Conservation (phyloP, 2,888 invertebrate species). For the Craniophora ligustri region DNA sequence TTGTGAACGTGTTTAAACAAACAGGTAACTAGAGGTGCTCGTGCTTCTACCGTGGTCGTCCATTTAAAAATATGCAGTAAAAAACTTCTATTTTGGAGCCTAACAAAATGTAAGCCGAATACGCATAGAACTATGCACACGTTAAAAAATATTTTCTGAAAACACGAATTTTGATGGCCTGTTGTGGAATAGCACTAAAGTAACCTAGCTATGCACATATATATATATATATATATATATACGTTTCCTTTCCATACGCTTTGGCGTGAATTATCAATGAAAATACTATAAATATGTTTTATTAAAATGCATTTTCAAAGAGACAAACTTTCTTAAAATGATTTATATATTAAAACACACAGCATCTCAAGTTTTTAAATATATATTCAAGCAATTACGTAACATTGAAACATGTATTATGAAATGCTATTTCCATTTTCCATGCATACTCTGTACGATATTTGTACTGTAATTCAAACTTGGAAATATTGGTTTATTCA, state of each 20-base stretch:
- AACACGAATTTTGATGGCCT: slow-evolving; percentile 6
- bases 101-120: neutral
- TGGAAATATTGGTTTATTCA: neutral
- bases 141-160: too few relatives aligned
- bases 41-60: too few relatives aligned
- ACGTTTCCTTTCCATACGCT: neutral
- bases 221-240: slow-evolving; percentile 2
- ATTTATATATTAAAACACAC: too few relatives aligned
- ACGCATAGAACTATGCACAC: too few relatives aligned
- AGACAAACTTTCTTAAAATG: too few relatives aligned
- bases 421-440: too few relatives aligned
- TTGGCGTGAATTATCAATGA: slow-evolving; percentile 1
- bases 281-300: too few relatives aligned
- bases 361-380: slow-evolving; percentile 8
- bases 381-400: slow-evolving; percentile 1
- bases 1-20: too few relatives aligned
- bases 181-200: slow-evolving; percentile 20
- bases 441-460: neutral
- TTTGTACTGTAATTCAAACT: slow-evolving; percentile 1
- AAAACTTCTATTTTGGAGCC: neutral
- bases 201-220: too few relatives aligned
- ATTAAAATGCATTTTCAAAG: too few relatives aligned
- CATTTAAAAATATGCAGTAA: too few relatives aligned
- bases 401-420: slow-evolving; percentile 21
- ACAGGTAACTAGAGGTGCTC: too few relatives aligned